Conservation (phyloP, 2,888 invertebrate species). For the Agonopterix heracliana region DNA sequence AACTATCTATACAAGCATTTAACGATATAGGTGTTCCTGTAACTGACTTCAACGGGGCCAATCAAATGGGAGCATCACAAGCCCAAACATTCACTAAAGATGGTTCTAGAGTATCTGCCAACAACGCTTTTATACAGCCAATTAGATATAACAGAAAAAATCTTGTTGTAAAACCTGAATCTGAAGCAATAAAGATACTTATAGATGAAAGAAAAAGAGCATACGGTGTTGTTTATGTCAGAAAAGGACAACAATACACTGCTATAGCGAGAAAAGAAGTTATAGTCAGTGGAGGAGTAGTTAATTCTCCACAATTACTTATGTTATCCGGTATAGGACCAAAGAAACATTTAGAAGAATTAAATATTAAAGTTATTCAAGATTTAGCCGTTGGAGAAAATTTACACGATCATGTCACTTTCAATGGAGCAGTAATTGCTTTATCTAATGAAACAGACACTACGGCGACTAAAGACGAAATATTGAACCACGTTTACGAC, state of each 20-base stretch:
- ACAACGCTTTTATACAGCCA: slow-evolving; percentile 79
- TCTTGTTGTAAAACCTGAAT: slow-evolving; percentile 61
- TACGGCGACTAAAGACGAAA: slow-evolving; percentile 41
- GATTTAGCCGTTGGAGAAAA: slow-evolving; percentile 55
- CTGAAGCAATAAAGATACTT: slow-evolving; percentile 72
- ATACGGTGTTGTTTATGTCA: slow-evolving; percentile 40
- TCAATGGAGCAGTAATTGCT: slow-evolving; percentile 61
- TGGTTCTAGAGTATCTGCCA: slow-evolving; percentile 77
- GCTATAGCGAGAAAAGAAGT: slow-evolving; percentile 50
- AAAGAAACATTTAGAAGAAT: slow-evolving; percentile 32
- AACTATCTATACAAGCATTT: slow-evolving; percentile 72
- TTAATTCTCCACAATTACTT: slow-evolving; percentile 49
- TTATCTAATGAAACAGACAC: slow-evolving; percentile 70
- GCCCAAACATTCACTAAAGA: slow-evolving; percentile 72
- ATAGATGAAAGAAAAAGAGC: slow-evolving; percentile 62
- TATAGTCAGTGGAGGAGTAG: slow-evolving; percentile 44
- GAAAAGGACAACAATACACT: slow-evolving; percentile 23
- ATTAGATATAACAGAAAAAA: slow-evolving; percentile 72
- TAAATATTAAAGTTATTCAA: slow-evolving; percentile 35
- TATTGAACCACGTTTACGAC: slow-evolving; percentile 45
- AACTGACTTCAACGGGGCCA: slow-evolving; percentile 71
- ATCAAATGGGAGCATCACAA: slow-evolving; percentile 74
- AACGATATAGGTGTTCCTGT: slow-evolving; percentile 75
- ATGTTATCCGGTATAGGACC: slow-evolving; percentile 60
- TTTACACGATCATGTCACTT: slow-evolving; percentile 59